phyloP scores from a whole-genome alignment of 2,113 vertebrate genomes.

The Nerophis lumbriciformis region DNA sequence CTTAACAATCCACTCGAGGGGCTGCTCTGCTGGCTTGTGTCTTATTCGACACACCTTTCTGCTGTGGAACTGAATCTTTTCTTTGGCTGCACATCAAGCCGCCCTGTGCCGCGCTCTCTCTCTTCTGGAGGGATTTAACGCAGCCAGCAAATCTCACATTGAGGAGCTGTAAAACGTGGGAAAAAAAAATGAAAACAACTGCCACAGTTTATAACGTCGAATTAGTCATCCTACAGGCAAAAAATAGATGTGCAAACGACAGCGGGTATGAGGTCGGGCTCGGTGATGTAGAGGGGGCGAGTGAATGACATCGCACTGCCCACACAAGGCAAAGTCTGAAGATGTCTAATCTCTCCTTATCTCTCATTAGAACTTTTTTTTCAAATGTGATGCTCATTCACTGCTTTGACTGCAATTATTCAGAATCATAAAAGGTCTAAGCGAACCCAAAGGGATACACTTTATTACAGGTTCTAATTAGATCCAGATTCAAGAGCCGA shows the following conservation, averaged over 20 bases:
- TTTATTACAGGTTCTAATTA: too few relatives aligned
- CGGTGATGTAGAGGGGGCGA: slow-evolving; percentile 28
- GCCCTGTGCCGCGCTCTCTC: slow-evolving; percentile 12
- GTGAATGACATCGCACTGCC: background rate
- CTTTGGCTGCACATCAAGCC: slow-evolving; percentile 40
- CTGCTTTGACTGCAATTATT: too few relatives aligned
- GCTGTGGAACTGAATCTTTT: slow-evolving; percentile 46
- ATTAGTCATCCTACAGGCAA: slow-evolving; percentile 35
- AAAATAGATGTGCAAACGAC: slow-evolving; percentile 27
- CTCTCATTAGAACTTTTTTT: background rate
- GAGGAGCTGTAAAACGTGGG: slow-evolving; percentile 10
- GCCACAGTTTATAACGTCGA: slow-evolving; percentile 17
- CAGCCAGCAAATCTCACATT: slow-evolving; percentile 28
- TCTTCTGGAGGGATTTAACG: slow-evolving; percentile 43
- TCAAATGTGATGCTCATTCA: too few relatives aligned
- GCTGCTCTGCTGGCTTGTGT: slow-evolving; percentile 11
- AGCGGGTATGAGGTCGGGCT: slow-evolving; percentile 13
- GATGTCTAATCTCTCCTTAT: slow-evolving; percentile 7
- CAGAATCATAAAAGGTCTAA: too few relatives aligned
- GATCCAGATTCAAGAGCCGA: too few relatives aligned
- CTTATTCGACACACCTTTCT: slow-evolving; percentile 36
- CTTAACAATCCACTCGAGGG: slow-evolving; percentile 1
- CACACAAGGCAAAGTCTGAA: slow-evolving; percentile 6
- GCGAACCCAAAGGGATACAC: too few relatives aligned
- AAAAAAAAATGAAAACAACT: slow-evolving; percentile 16